Evolutionary conservation across 1,140 invertebrate genomes (phyloP).

Genomic region (Drosophila tani): DNA sequence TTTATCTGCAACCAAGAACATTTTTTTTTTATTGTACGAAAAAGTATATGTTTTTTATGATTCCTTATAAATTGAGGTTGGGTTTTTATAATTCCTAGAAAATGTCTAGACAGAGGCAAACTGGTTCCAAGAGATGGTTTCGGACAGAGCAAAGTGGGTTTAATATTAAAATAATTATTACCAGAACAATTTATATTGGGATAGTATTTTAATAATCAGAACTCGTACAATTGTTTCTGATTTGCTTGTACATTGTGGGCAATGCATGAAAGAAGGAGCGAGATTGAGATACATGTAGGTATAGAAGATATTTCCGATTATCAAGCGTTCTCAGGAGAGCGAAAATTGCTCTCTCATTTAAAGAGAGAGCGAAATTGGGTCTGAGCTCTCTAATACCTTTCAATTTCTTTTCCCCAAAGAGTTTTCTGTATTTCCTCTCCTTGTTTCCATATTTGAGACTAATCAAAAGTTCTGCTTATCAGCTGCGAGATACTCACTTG

Average conservation of each 20-base stretch:
- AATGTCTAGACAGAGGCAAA: not conserved
- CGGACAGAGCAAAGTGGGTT: too few species aligned
- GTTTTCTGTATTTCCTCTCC: too few species aligned
- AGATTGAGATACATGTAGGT: too few species aligned
- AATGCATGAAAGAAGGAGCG: too few species aligned
- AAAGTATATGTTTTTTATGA: too few species aligned
- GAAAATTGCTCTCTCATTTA: too few species aligned
- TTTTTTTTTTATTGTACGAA: not conserved
- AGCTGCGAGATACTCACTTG: slow-evolving; percentile 1
- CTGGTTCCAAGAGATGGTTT: not conserved
- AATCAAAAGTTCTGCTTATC: slow-evolving; percentile 2
- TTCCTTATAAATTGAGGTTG: not conserved
- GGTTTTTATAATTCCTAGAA: not conserved
- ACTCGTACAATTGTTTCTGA: too few species aligned
- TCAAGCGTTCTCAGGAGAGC: too few species aligned
- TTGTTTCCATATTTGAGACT: not conserved
- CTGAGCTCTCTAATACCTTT: not conserved
- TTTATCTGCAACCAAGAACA: slow-evolving; percentile 36
- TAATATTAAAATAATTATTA: not conserved
- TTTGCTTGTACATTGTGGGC: too few species aligned
- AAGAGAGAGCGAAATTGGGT: too few species aligned
- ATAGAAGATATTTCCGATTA: too few species aligned
- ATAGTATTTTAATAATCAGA: too few species aligned
- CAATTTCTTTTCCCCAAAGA: not conserved
- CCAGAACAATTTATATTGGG: not conserved